A percentile compares a stretch with the other conserved stretches of the same genome.
Conservation (phyloP, 1,140 invertebrate genomes). For the Argopecten irradians region DNA sequence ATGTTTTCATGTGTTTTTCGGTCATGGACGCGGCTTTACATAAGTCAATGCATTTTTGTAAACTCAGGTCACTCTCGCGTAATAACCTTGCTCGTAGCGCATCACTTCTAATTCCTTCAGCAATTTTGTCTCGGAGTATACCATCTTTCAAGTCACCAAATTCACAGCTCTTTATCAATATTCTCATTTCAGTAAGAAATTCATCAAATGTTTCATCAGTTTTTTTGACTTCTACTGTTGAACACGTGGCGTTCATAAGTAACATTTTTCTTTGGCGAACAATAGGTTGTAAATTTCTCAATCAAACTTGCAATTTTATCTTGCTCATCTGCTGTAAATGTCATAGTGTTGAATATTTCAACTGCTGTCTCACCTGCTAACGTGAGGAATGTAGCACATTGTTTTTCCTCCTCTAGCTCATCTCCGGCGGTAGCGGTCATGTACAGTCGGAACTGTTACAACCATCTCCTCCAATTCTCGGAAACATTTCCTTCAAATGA, state of each 20-base stretch:
- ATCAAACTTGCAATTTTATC: too few relatives aligned
- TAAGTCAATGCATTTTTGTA: not conserved
- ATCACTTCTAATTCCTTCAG: too few relatives aligned
- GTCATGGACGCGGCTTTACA: not conserved
- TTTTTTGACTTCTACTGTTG: too few relatives aligned
- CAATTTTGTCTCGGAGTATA: too few relatives aligned
- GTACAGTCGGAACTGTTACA: too few relatives aligned
- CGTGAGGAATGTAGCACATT: not conserved
- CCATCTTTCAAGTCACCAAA: too few relatives aligned
- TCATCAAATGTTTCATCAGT: too few relatives aligned
- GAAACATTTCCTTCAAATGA: not conserved
- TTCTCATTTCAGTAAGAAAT: too few relatives aligned
- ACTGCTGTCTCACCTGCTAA: not conserved
- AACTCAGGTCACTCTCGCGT: not conserved
- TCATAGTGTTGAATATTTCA: not conserved
- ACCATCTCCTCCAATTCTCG: conserved; percentile 25
- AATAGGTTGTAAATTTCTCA: too few relatives aligned
- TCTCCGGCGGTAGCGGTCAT: not conserved
- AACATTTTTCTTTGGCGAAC: too few relatives aligned
- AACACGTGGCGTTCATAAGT: too few relatives aligned
- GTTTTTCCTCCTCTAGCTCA: not conserved
- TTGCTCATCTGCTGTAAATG: not conserved
- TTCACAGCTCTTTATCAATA: too few relatives aligned
- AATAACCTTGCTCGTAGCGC: not conserved
- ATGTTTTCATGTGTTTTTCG: not conserved